Evolutionary conservation across 2,888 invertebrate species (phyloP), one percentile per base, ranked within the genome.

Genomic region (Euproctis similis): DNA sequence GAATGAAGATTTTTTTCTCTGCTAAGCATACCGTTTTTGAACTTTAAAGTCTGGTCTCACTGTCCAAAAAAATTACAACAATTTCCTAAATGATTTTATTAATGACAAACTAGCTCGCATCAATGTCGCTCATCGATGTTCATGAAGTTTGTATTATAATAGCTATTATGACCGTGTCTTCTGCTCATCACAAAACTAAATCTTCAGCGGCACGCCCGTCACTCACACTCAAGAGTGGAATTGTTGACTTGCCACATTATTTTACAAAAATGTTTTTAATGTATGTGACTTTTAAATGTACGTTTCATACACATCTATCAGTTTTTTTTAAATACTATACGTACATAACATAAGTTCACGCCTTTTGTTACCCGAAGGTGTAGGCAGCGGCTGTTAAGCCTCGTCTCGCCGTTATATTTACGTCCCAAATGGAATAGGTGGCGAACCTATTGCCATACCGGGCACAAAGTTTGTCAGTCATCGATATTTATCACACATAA

Each of bases 201-300:
- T 69, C 43, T 50, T 26, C 36, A 43, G 36, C 46, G 32, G 35
- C 44, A 76, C 60, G 75, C 49, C 34, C 76, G 76, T 68, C 78
- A 68, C 40, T 76, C 71, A 74, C 10, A 11, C 26, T 21, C 34
- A 40, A 39, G 46, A 54, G 50, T 57, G 4, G 65, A 59, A 59
- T 64, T 59, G 39, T 46, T 31, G 25, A 11, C 36, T 36, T 43
- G 38, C 47, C 46, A 51, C 47, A 43, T 46, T 39, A 44, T 42
- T 39, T 41, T 31, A 38, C 51, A 46, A 48, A 39, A 42, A 37
- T 17, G 1, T 10, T 21, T 34, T 34, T 26, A 28, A 13, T 42
- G 26, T 32, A 36, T 26, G 18, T 31, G 29, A 14, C 24, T 34
- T 42, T 26, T 40, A 2, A 4, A 19, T 19, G 4, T n/a, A 19